Conservation (phyloP, 2,797 vertebrate genomes). For the Balearica regulorum region DNA sequence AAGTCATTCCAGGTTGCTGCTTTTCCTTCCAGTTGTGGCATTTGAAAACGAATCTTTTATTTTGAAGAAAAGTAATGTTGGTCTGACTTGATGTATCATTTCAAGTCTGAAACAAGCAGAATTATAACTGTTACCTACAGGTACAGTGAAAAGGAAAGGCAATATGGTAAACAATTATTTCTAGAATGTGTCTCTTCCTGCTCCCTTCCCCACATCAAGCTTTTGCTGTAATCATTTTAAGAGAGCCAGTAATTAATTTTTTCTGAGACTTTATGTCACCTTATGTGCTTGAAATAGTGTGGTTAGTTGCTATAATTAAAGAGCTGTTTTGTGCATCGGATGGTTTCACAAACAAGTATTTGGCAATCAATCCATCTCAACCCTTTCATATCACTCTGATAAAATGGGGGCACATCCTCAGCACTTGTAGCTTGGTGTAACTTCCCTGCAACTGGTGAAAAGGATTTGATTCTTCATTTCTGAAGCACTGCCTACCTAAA, state of each 20-base stretch:
- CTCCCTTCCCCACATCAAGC: not conserved
- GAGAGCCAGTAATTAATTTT: not conserved
- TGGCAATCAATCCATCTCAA: not conserved
- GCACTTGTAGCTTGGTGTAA: not conserved
- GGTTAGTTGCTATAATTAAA: not conserved
- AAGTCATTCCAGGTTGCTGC: not conserved
- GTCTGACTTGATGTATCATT: not conserved
- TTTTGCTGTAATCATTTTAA: not conserved
- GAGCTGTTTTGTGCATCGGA: not conserved
- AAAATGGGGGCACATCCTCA: not conserved
- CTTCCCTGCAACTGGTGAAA: not conserved
- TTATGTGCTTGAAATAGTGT: not conserved
- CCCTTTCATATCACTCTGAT: not conserved
- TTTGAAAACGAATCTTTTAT: not conserved
- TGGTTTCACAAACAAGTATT: not conserved
- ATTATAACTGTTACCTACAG: not conserved
- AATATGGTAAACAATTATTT: not conserved
- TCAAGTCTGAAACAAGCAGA: not conserved
- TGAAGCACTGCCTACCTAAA: not conserved
- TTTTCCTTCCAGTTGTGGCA: not conserved
- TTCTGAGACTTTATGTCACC: not conserved
- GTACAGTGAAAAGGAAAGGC: not conserved
- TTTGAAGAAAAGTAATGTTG: not conserved
- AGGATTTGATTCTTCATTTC: not conserved
- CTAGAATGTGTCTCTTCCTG: not conserved